Evolutionary conservation across 1,140 invertebrate genomes (phyloP), one percentile per base, ranked within the genome.

Genomic region (Drosophila pandora): DNA sequence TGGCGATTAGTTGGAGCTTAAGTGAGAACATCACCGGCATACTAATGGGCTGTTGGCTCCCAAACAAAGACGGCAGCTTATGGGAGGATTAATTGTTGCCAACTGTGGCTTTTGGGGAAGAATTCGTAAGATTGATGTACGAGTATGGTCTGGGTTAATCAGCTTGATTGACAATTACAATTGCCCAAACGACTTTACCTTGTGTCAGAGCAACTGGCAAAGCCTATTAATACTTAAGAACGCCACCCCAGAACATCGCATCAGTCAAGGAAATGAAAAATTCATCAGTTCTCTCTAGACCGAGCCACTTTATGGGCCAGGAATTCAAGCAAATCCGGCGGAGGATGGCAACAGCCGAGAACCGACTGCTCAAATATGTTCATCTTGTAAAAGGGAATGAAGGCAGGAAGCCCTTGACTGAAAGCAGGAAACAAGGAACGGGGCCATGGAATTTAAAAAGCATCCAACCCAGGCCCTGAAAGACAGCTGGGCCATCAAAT

Each of bases 241-340:
- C 69, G 68, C 43, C 34, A 12, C 9, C 12, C 30, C 12, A 41
- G 34, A 13, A 41, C 58, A 25, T 32, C 30, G 28, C 32, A 22
- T n/a, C 28, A 41, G 23, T n/a, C 9, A 6, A 47, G 67, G 64
- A 70, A 70, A 69, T 69, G 52, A 70, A 53, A 70, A 70, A 70
- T 69, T 69, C 52, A 69, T 57, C 56, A 70, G 28, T 69, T 41
- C 43, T 12, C 49, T 47, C 13, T 30, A 37, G 64, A 21, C 30
- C 22, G 13, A 28, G 60, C 23, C 61, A 65, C 59, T 45, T 34
- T 34, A 9, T 30, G 56, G 45, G 34, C 13, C 34, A 32, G 39
- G 61, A 68, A 68, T 65, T 65, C 48, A 47, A 23, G 34, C 13
- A 54, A 65, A 65, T 65, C 60, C 61, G 48, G 61, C 48, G 13